Conservation (phyloP, 2,797 vertebrate species). For the Onychomys arenicola region DNA sequence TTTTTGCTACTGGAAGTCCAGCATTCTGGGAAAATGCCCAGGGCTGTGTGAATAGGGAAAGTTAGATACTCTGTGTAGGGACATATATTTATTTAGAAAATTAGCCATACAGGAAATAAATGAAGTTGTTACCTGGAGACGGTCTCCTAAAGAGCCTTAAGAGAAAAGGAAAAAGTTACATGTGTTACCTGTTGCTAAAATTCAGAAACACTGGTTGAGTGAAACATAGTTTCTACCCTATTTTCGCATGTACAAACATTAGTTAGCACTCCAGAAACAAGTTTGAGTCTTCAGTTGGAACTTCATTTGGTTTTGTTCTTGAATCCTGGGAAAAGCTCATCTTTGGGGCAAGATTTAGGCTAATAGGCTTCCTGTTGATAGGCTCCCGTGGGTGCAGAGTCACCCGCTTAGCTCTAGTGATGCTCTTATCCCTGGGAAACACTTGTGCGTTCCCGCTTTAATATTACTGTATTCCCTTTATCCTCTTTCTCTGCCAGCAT, state of each 20-base stretch:
- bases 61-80: too few relatives aligned
- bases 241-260: neutral
- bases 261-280: neutral
- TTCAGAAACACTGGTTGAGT: neutral
- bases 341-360: neutral
- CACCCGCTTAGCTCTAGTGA: neutral
- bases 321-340: neutral
- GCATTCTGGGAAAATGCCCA: too few relatives aligned
- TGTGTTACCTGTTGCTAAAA: constrained; percentile 29
- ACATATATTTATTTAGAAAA: too few relatives aligned
- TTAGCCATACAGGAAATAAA: too few relatives aligned
- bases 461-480: neutral
- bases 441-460: neutral
- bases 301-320: constrained; percentile 36
- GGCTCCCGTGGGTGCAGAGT: neutral
- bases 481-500: constrained; percentile 5
- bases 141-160: too few relatives aligned
- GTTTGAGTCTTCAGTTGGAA: neutral
- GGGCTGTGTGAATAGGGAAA: too few relatives aligned
- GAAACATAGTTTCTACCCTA: neutral
- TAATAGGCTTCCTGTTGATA: neutral
- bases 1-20: too few relatives aligned
- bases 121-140: too few relatives aligned
- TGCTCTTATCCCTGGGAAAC: neutral
- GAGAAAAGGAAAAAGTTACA: too few relatives aligned